Conservation (phyloP, 2,113 vertebrate species). For the Heptranchias perlo region DNA sequence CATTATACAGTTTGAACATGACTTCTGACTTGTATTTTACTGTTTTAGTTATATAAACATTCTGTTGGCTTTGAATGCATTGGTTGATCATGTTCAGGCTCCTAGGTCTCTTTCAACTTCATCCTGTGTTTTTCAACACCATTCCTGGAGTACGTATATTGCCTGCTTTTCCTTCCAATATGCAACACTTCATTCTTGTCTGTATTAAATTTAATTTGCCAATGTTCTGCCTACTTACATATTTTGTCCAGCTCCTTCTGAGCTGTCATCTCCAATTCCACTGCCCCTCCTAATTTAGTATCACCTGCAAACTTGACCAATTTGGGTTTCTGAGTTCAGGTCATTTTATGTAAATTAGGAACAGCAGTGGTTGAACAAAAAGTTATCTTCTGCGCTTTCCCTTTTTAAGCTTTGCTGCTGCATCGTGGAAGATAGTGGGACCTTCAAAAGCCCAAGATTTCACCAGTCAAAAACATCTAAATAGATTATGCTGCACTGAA, state of each 20-base stretch:
- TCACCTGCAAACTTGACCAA: too few species aligned
- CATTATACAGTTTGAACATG: neutral
- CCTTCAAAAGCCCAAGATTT: too few species aligned
- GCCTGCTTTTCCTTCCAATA: too few species aligned
- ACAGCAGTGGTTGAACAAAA: too few species aligned
- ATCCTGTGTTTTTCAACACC: neutral
- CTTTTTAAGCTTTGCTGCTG: too few species aligned
- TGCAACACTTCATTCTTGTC: neutral
- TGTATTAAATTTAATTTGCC: neutral
- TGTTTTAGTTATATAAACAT: neutral
- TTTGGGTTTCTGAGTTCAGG: too few species aligned
- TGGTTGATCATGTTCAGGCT: neutral
- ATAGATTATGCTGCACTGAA: neutral
- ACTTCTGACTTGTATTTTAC: neutral
- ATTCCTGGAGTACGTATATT: neutral
- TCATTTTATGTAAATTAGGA: too few species aligned
- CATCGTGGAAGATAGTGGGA: too few species aligned
- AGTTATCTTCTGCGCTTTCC: too few species aligned
- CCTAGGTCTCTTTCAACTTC: neutral
- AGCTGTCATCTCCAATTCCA: too few species aligned
- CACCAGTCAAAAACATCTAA: neutral
- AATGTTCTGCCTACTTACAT: neutral
- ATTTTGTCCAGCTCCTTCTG: too few species aligned
- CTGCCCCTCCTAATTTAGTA: too few species aligned
- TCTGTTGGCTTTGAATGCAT: neutral